phyloP scores from a whole-genome alignment of 2,888 invertebrate genomes.

The Tipula vernalis region DNA sequence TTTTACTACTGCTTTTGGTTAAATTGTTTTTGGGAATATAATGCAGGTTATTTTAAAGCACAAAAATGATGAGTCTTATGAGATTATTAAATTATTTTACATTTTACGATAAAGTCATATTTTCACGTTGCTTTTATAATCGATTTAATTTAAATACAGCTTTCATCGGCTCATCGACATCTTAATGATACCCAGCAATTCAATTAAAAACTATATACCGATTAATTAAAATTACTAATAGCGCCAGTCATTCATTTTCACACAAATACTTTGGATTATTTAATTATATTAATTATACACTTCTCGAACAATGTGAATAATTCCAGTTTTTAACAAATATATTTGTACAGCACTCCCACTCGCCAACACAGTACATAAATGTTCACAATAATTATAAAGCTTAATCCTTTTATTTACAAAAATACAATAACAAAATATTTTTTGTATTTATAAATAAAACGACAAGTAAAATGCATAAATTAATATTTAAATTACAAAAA shows the following conservation, averaged over 20 bases:
- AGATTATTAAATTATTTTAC: too few relatives aligned
- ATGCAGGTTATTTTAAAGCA: too few relatives aligned
- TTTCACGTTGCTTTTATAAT: too few relatives aligned
- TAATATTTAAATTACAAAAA: constrained; percentile 4
- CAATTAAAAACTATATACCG: neutral
- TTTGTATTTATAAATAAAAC: neutral
- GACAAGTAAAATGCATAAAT: neutral
- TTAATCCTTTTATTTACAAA: neutral
- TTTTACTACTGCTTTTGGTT: too few relatives aligned
- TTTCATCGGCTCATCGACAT: too few relatives aligned
- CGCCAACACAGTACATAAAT: neutral
- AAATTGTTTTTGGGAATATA: too few relatives aligned
- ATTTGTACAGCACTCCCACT: neutral
- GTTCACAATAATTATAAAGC: neutral
- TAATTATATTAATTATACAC: neutral
- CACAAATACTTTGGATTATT: neutral
- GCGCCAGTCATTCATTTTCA: neutral
- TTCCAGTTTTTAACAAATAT: neutral
- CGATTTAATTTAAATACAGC: too few relatives aligned
- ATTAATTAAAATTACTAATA: neutral
- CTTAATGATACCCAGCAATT: neutral
- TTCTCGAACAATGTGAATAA: neutral
- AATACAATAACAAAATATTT: neutral
- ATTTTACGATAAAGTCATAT: too few relatives aligned
- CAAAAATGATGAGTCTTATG: too few relatives aligned